Evolutionary conservation across 2,797 vertebrate genomes (phyloP).

Genomic region (Cryptoprocta ferox): DNA sequence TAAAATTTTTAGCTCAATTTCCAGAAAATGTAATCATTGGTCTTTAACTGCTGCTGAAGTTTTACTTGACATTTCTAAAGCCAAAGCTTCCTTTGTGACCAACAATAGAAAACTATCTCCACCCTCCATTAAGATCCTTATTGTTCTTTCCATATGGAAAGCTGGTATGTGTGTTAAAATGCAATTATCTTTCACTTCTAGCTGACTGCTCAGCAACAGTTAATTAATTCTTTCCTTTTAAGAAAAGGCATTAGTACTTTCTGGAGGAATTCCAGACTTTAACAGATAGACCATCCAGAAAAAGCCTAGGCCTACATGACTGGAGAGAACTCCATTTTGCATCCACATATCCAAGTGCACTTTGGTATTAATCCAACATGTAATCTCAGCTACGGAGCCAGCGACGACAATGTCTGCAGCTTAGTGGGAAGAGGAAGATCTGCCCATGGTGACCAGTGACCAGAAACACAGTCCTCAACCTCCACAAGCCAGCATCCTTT

Average conservation of each 20-base stretch:
- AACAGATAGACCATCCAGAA: conserved; percentile 41
- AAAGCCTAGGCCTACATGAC: conserved; percentile 70
- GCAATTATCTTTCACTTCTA: conserved; percentile 72
- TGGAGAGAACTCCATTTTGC: neutral
- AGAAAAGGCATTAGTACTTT: conserved; percentile 75
- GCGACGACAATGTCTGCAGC: neutral
- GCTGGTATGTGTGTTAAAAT: conserved; percentile 59
- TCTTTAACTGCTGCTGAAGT: conserved; percentile 67
- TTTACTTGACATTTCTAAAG: conserved; percentile 70
- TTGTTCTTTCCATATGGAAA: conserved; percentile 69
- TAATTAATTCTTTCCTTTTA: conserved; percentile 71
- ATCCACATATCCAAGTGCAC: neutral
- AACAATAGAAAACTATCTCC: neutral
- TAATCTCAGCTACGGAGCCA: neutral
- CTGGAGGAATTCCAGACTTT: conserved; percentile 73
- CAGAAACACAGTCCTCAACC: neutral
- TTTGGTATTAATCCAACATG: neutral
- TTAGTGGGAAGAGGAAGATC: neutral
- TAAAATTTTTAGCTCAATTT: conserved; percentile 74
- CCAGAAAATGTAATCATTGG: conserved; percentile 48
- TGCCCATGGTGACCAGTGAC: neutral
- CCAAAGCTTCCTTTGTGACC: conserved; percentile 58
- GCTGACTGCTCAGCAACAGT: conserved; percentile 47
- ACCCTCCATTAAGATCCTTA: conserved; percentile 60
- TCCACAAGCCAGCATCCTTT: neutral